Conservation (phyloP, 2,113 vertebrate genomes). For the Nipponia nippon region DNA sequence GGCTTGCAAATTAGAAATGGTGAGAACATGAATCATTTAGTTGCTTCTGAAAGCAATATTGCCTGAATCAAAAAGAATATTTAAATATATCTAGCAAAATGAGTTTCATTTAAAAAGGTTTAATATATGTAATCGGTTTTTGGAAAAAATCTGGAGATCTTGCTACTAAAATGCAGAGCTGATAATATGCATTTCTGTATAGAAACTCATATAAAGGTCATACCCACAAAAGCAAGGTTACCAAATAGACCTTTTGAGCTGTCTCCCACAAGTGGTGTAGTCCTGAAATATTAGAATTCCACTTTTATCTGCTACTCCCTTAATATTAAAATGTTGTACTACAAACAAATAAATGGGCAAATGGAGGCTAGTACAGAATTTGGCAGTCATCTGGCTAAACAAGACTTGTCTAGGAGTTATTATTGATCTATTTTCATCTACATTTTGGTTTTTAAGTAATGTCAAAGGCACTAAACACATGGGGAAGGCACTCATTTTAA, state of each 20-base stretch:
- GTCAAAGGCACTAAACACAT: not conserved
- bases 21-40: conserved; percentile 3
- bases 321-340: not conserved
- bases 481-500: not conserved
- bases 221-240: not conserved
- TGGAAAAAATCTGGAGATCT: not conserved
- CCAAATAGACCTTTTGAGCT: not conserved
- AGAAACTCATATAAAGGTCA: not conserved
- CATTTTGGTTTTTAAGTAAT: not conserved
- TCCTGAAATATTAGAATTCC: not conserved
- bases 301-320: not conserved
- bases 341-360: not conserved
- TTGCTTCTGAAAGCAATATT: conserved; percentile 5
- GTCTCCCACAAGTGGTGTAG: not conserved
- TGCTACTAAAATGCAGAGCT: not conserved
- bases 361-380: not conserved
- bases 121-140: not conserved
- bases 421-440: not conserved
- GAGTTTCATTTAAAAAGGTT: not conserved
- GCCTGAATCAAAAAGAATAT: not conserved
- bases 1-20: conserved; percentile 4
- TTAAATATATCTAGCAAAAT: not conserved
- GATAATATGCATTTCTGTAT: not conserved
- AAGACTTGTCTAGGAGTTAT: not conserved
- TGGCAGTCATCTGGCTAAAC: not conserved